Base-by-base conservation (phyloP, 53 echinoderm and acorn worm genomes). In the Luidia sarsii region DNA sequence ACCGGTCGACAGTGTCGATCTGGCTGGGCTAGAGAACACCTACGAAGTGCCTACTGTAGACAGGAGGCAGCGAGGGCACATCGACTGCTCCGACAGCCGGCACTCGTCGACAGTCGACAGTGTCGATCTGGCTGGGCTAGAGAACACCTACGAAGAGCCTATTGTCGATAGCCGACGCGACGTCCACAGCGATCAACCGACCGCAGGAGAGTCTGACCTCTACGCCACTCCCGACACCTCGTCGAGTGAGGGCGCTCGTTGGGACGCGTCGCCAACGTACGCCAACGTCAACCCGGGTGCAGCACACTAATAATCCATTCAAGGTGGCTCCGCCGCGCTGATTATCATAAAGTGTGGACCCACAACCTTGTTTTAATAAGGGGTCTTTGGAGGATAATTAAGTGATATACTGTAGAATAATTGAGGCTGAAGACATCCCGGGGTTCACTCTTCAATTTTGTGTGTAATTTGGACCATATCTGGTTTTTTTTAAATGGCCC, bases 101-200 rank as follows among this genome's bases (percentile, higher is more conserved):
- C 56, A 41, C 21, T 39, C 57, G 5, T 36, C 59, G 13, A 41
- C 48, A 33, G 9, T 16, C 30, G 59, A 37, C 1, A 20, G 25
- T 33, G 39, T 57, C 29, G 38, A 18, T 6, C 37, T 45, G 59
- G 28, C 74, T 25, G 57, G 9, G 30, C 57, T 57, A 29, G 57
- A 74, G 74, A 59, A 57, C 6, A 74, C 74, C n/a, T 74, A 74
- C 59, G 74, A 74, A 74, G 23, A 57, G 21, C 74, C 74, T 3
- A n/a, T n/a, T n/a, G n/a, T n/a, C n/a, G n/a, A n/a, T n/a, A n/a
- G n/a, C n/a, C n/a, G n/a, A n/a, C 74, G 52, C 1, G 74, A 59
- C 35, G 39, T 3, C 28, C 11, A 23, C 10, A 57, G 57, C 7
- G 57, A 57, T 9, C 41, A 29, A 35, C 2, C 27, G 15, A 14